A percentile compares a stretch with the other conserved stretches of the same genome.
phyloP scores from a whole-genome alignment of 1,140 invertebrate species.

The Meloidogyne hapla region DNA sequence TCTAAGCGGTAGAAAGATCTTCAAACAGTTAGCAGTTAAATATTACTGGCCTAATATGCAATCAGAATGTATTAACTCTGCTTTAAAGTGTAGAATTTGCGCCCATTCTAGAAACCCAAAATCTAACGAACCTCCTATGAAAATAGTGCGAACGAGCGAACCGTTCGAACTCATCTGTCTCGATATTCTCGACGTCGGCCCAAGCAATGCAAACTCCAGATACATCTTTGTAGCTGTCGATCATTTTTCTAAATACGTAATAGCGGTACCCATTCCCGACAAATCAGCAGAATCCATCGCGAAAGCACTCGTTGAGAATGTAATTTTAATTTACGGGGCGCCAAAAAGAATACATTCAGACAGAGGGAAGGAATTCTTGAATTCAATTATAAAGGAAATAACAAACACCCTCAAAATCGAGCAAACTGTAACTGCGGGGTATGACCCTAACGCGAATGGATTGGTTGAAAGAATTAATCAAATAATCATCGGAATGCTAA shows the following conservation, averaged over 20 bases:
- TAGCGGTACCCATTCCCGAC: background rate
- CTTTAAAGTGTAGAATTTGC: slow-evolving; percentile 1
- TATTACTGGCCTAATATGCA: slow-evolving; percentile 17
- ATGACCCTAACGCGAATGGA: slow-evolving; percentile 6
- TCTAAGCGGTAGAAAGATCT: slow-evolving; percentile 4
- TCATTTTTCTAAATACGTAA: slow-evolving; percentile 8
- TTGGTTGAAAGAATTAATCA: background rate
- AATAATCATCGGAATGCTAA: slow-evolving; percentile 18
- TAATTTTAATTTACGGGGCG: background rate
- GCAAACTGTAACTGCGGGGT: background rate
- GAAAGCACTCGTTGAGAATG: background rate
- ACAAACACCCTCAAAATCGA: background rate
- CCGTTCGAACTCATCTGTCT: slow-evolving; percentile 1
- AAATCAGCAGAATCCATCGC: slow-evolving; percentile 9
- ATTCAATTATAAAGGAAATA: slow-evolving; percentile 2
- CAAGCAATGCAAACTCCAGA: background rate
- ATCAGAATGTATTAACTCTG: background rate
- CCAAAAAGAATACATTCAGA: background rate
- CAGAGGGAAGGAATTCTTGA: slow-evolving; percentile 15
- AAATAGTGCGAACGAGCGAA: background rate
- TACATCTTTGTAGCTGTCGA: background rate
- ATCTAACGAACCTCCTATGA: slow-evolving; percentile 1
- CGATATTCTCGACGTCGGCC: background rate
- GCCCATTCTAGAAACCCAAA: slow-evolving; percentile 13
- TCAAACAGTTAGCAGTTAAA: background rate